Evolutionary conservation across 2,888 invertebrate species (phyloP).

Genomic region (Tribolium freemani): DNA sequence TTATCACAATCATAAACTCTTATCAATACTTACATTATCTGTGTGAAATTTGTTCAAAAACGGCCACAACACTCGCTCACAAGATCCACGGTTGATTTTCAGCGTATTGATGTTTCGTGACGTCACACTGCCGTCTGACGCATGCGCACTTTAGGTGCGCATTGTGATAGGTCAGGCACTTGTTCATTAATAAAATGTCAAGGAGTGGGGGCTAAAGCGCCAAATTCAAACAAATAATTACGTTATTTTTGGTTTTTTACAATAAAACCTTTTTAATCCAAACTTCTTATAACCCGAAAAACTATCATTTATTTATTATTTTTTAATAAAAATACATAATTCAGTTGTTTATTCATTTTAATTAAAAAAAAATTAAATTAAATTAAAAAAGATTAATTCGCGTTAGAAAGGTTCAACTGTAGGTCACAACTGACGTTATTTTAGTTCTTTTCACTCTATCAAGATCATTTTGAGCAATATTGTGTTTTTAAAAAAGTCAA

Average conservation of each 20-base stretch:
- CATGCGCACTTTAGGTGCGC: conserved; percentile 57
- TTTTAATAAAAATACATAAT: too few relatives aligned
- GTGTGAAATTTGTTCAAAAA: conserved; percentile 55
- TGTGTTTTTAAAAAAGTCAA: too few relatives aligned
- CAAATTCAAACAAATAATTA: background rate
- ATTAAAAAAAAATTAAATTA: too few relatives aligned
- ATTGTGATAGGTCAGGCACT: conserved; percentile 61
- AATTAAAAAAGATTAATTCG: too few relatives aligned
- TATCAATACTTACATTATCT: conserved; percentile 58
- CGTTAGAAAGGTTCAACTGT: too few relatives aligned
- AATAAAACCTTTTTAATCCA: too few relatives aligned
- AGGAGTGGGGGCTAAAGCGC: conserved; percentile 9
- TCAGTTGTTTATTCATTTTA: background rate
- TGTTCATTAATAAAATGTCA: conserved; percentile 57
- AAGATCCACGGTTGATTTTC: conserved; percentile 54
- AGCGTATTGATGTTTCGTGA: conserved; percentile 64
- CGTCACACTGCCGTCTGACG: conserved; percentile 65
- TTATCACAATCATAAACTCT: conserved; percentile 46
- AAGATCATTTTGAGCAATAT: too few relatives aligned
- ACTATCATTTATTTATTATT: too few relatives aligned
- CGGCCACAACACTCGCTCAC: conserved; percentile 49
- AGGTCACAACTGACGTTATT: too few relatives aligned
- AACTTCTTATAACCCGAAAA: too few relatives aligned
- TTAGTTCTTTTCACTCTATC: too few relatives aligned
- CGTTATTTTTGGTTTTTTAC: background rate